Base-by-base conservation (phyloP, 2,888 invertebrate species). In the Blera fallax region DNA sequence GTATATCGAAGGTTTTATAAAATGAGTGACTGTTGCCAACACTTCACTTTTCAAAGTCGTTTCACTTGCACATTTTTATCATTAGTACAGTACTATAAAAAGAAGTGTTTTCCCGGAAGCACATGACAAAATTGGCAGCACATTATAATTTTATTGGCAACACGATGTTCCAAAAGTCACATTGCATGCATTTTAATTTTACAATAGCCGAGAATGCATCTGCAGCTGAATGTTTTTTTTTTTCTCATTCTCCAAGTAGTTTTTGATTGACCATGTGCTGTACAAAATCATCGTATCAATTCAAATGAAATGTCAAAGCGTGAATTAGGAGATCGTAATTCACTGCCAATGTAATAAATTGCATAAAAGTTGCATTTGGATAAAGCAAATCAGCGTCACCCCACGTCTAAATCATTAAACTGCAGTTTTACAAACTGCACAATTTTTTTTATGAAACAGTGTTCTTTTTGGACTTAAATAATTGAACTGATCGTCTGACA, bases 41-140 rank as follows among this genome's bases (percentile, higher is more conserved):
- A 18, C 8, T 21, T 10, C 21, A 24, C 14, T 40, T 24, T 40
- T 24, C 58, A 60, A 10, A 40, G 24, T 24, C n/a, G 1, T 40
- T 40, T 60, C 18, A 58, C 5, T 58, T 14, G 58, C 24, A 14
- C 37, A 40, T 60, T 34, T 2, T 11, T 37, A 37, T 58, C 24
- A 40, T 14, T 56, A 8, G 8, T 10, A 45, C 10, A 18, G 11
- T 43, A 24, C 24, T 24, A 32, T 10, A 43, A 21, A 45, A 32
- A 48, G 48, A 21, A 32, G 10, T 10, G 10, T 4, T 56, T 69
- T 40, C 3, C 0, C 62, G 73, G 73, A 73, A 73, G 52, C 29
- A 43, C 29, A 52, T 52, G 48, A 62, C 52, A 11, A 73, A 73
- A 64, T 54, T 73, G 62, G 40, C 72, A 62, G 58, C 32, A 16